These are phyloP conservation scores for Acromyrmex echinatior DNA, from an alignment of 1,140 invertebrate genomes.

Conservation along the genomic window DNA sequence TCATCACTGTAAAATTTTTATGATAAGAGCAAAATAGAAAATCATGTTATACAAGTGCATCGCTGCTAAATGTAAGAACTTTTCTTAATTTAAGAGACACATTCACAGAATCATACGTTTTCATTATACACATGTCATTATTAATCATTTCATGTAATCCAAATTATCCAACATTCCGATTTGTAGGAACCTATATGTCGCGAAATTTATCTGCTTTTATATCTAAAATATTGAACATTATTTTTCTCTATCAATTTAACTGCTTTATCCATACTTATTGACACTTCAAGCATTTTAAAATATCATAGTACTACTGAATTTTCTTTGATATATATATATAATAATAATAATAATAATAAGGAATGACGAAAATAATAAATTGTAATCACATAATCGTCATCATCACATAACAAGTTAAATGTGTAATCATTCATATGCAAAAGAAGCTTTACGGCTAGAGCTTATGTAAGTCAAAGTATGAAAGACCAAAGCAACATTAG, in stretches of 20 bases:
- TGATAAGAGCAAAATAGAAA: not conserved
- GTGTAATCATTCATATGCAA: constrained; percentile 58
- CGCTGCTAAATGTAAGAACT: constrained; percentile 15
- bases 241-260: not conserved
- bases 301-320: constrained; percentile 29
- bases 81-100: constrained; percentile 2
- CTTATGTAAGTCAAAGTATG: constrained; percentile 38
- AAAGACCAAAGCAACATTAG: constrained; percentile 48
- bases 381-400: constrained; percentile 53
- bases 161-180: constrained; percentile 50
- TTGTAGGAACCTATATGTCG: not conserved
- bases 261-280: not conserved
- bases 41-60: constrained; percentile 10
- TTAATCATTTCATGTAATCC: constrained; percentile 5
- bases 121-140: not conserved
- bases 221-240: constrained; percentile 7
- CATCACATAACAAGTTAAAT: constrained; percentile 63
- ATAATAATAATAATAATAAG: constrained; percentile 52
- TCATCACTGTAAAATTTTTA: constrained; percentile 2
- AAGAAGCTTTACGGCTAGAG: constrained; percentile 46
- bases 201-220: not conserved
- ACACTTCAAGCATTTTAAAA: constrained; percentile 35
- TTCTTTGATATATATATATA: constrained; percentile 7
- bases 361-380: constrained; percentile 60
- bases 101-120: constrained; percentile 14